Conservation (phyloP, 2,888 invertebrate species). For the Subacronicta megacephala region DNA sequence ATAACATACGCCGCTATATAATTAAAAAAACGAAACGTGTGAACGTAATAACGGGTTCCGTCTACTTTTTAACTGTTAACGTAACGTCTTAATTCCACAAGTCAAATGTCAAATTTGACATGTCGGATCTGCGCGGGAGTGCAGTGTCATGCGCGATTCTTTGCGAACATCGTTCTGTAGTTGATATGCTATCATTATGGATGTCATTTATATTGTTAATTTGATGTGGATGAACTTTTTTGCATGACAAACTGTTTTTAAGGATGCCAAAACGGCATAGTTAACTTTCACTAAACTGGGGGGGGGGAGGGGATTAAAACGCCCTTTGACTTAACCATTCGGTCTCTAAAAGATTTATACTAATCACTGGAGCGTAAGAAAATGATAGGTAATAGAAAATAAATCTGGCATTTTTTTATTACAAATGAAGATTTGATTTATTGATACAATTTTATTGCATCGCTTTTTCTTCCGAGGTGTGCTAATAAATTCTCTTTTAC, state of each 20-base stretch:
- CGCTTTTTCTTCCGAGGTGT: no score
- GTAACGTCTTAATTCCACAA: conserved; percentile 79
- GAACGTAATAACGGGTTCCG: conserved; percentile 82
- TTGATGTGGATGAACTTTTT: conserved; percentile 56
- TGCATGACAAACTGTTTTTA: conserved; percentile 47
- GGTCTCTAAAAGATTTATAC: no score
- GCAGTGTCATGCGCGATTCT: conserved; percentile 77
- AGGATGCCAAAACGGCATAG: conserved; percentile 17
- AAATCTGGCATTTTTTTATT: no score
- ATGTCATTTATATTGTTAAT: conserved; percentile 77
- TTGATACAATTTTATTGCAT: no score
- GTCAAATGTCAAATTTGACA: conserved; percentile 80
- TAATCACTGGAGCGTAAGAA: no score
- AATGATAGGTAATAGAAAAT: no score
- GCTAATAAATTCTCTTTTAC: no score
- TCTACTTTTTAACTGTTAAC: conserved; percentile 73
- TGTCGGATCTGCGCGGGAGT: conserved; percentile 60
- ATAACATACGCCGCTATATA: conserved; percentile 68
- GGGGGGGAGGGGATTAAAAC: background rate
- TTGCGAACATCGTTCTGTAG: conserved; percentile 71
- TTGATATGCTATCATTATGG: conserved; percentile 81
- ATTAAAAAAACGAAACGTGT: conserved; percentile 81
- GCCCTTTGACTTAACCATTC: conserved; percentile 1
- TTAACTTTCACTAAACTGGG: conserved; percentile 10
- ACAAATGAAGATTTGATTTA: no score